Percentiles rank a stretch among this genome's conserved stretches.
Conservation (phyloP, 2,888 invertebrate species). For the Chrysodeixis includens region DNA sequence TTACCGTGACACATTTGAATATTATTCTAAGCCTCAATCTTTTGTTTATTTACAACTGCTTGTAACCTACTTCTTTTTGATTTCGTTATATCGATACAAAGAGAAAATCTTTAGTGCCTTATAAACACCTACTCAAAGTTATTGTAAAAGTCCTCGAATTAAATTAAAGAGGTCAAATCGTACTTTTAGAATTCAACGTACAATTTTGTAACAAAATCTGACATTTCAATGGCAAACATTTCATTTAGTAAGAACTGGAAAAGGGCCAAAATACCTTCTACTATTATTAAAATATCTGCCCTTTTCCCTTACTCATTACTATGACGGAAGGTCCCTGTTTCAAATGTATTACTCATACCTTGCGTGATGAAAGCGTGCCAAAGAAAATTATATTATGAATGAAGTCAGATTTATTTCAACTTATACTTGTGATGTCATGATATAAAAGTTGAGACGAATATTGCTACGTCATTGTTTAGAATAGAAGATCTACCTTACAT, state of each 20-base stretch:
- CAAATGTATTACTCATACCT: constrained; percentile 29
- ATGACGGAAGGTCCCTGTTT: constrained; percentile 34
- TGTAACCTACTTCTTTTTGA: neutral
- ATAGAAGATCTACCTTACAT: too few species aligned
- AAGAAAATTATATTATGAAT: neutral
- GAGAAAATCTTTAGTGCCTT: neutral
- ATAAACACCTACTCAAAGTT: neutral
- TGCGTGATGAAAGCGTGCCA: constrained; percentile 19
- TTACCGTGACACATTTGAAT: neutral
- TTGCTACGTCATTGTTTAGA: neutral
- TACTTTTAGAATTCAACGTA: neutral
- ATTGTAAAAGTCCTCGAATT: neutral
- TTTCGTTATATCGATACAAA: neutral
- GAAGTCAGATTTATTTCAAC: neutral
- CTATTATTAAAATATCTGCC: constrained; percentile 39
- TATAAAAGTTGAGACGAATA: neutral
- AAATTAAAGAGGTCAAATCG: neutral
- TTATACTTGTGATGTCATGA: neutral
- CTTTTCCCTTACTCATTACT: constrained; percentile 39
- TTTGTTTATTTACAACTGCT: neutral
- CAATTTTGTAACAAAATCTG: neutral
- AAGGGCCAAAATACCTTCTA: constrained; percentile 20
- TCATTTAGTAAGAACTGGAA: constrained; percentile 34
- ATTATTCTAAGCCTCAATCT: neutral
- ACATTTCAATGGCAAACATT: constrained; percentile 9